Evolutionary conservation across 2,797 vertebrate species (phyloP), one percentile per base, ranked within the genome.

Genomic region (Gastrophryne carolinensis): DNA sequence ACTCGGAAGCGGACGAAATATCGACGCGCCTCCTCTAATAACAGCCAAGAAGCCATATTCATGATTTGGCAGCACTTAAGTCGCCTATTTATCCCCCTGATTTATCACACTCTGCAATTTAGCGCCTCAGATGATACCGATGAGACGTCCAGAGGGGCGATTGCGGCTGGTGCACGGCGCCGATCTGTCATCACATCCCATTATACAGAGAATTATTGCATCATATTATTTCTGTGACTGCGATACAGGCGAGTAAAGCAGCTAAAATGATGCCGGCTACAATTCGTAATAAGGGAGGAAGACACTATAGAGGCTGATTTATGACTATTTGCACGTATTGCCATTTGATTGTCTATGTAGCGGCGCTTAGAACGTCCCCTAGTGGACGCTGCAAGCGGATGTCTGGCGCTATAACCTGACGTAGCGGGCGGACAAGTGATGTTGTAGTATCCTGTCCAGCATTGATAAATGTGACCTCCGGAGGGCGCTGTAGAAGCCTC

Each of bases 21-120:
- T 72, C 57, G 24, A 72, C 32, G 5, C 26, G 11, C 19, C 66
- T 69, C 53, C 57, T 57, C 29, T 41, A 24, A 23, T 69, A 26
- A 23, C 24, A 21, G 56, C 35, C 37, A 29, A 69, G 52, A 29
- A 34, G 54, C 39, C 47, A 52, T 62, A 52, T 50, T 50, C 69
- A 72, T 72, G 35, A 62, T 52, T 37, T 50, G 17, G 61, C 44
- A 32, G 15, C 35, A 23, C 57, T 34, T 52, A 62, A 72, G 44
- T 52, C 26, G 23, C 13, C 49, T 47, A 72, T 61, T 72, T 49
- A 61, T 49, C 56, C 27, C 13, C 30, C 2, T 72, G 13, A 50
- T 52, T 61, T 61, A 62, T 61, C 57, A 37, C 11, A 15, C 54
- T 11, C 11, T 5, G 5, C 21, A 67, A 24, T 67, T 19, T 67